These are phyloP conservation scores for Edolisoma coerulescens DNA, from an alignment of 2,113 vertebrate genomes.

Conservation along the genomic window DNA sequence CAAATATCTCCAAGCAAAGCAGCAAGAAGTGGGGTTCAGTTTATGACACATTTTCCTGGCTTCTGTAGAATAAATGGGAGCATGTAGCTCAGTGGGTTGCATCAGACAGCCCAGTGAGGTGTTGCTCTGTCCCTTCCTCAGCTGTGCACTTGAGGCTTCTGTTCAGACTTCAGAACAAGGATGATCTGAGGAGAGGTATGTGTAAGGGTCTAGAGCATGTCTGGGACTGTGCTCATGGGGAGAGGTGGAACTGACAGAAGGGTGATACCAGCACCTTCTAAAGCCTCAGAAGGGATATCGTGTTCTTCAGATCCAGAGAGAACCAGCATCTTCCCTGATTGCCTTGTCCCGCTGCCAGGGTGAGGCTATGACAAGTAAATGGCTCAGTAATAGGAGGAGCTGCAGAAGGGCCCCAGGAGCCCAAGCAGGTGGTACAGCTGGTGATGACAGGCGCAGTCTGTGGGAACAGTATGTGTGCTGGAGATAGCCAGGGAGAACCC, in stretches of 20 bases:
- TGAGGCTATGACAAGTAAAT: background rate
- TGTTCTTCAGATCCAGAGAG: background rate
- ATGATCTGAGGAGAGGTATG: background rate
- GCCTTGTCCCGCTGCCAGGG: background rate
- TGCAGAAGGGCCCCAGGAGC: background rate
- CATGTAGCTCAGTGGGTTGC: background rate
- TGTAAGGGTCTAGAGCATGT: background rate
- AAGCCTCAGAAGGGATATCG: background rate
- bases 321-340: background rate
- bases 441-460: slow-evolving; percentile 16
- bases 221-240: background rate
- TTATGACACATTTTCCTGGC: background rate
- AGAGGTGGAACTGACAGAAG: background rate
- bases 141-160: background rate
- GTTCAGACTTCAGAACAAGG: background rate
- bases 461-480: slow-evolving; percentile 43
- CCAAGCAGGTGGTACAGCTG: slow-evolving; percentile 40
- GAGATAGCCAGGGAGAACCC: slow-evolving; percentile 17
- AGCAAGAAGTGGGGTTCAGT: background rate
- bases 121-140: background rate
- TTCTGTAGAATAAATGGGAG: background rate
- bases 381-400: background rate
- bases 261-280: background rate
- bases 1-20: background rate
- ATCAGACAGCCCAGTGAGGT: background rate